Conservation (phyloP, 35 echinoderm and acorn worm genomes). For the Stichopus chloronotus region DNA sequence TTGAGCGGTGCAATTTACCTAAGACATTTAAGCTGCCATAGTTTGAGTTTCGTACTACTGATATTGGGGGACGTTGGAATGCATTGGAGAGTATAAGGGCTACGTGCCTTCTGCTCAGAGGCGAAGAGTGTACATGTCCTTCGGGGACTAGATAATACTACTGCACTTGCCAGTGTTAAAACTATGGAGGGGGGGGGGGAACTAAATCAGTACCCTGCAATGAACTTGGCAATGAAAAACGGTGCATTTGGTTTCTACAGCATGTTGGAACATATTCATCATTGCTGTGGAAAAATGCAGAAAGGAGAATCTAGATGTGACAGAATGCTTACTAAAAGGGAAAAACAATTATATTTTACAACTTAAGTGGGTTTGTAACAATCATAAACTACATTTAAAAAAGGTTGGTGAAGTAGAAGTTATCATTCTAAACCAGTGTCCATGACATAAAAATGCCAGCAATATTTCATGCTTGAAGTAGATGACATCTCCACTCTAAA, state of each 20-base stretch:
- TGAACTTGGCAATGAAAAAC: neutral
- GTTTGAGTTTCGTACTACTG: neutral
- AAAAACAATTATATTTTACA: constrained; percentile 24
- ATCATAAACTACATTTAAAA: neutral
- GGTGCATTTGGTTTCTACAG: constrained; percentile 58
- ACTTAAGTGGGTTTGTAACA: constrained; percentile 9
- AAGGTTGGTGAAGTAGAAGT: neutral
- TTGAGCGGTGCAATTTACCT: neutral
- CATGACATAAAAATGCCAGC: neutral
- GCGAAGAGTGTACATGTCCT: constrained; percentile 42
- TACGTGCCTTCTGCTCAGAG: constrained; percentile 55
- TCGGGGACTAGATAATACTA: constrained; percentile 56
- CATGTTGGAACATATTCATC: neutral
- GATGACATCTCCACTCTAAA: neutral
- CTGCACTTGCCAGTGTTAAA: constrained; percentile 60
- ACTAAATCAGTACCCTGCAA: constrained; percentile 38
- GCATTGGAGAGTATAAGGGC: constrained; percentile 5
- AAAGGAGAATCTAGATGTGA: neutral
- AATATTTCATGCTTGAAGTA: constrained; percentile 13
- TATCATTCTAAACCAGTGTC: neutral
- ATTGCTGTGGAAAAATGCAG: constrained; percentile 7
- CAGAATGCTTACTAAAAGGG: neutral
- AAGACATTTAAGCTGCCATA: neutral
- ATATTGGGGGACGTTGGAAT: constrained; percentile 62
- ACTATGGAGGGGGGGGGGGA: constrained; percentile 69